Conservation (phyloP, 2,888 invertebrate species). For the Phaedon cochleariae region DNA sequence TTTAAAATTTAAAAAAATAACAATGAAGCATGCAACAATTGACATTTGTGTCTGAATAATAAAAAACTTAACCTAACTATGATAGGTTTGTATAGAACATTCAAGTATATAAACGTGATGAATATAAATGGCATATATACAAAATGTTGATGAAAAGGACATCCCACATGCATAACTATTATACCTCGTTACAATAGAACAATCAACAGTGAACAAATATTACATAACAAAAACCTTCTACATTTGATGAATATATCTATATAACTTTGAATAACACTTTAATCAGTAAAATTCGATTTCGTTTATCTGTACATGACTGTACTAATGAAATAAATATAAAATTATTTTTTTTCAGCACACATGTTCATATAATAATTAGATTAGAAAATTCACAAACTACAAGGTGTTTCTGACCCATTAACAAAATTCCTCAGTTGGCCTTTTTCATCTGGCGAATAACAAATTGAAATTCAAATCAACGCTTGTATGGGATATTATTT, state of each 20-base stretch:
- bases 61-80: slow-evolving; percentile 40
- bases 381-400: background rate
- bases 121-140: slow-evolving; percentile 32
- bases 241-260: background rate
- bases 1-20: slow-evolving; percentile 48
- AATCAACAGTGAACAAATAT: slow-evolving; percentile 1
- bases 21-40: slow-evolving; percentile 49
- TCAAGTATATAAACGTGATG: slow-evolving; percentile 37
- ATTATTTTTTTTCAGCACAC: background rate
- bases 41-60: slow-evolving; percentile 47
- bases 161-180: slow-evolving; percentile 23
- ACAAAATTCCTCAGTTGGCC: background rate
- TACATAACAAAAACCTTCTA: background rate
- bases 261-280: background rate
- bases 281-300: background rate
- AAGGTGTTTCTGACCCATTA: background rate
- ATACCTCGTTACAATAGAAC: background rate
- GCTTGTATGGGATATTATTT: too few relatives aligned
- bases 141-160: slow-evolving; percentile 27
- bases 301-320: background rate
- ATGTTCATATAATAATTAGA: background rate
- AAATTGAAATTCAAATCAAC: background rate
- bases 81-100: slow-evolving; percentile 34
- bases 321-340: background rate
- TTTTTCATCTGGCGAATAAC: background rate